Conservation (phyloP, 2,113 vertebrate species). For the Ctenomys sociabilis region DNA sequence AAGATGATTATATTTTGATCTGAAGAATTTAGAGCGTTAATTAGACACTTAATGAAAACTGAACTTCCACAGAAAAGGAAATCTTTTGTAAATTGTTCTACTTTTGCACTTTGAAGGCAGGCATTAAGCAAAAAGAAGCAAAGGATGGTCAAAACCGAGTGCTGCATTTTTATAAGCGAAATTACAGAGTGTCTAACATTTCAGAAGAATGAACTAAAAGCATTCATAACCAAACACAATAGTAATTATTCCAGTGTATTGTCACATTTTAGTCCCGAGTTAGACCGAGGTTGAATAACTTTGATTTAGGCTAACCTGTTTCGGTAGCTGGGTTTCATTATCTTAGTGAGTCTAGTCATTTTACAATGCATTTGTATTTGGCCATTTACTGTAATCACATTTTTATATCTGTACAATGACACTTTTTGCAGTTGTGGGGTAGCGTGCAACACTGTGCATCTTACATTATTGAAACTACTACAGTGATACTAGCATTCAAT, state of each 20-base stretch:
- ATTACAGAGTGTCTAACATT: constrained; percentile 77
- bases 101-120: constrained; percentile 87
- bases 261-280: constrained; percentile 73
- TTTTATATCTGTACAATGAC: constrained; percentile 90
- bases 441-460: constrained; percentile 87
- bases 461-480: constrained; percentile 86
- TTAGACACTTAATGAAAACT: constrained; percentile 81
- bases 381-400: constrained; percentile 87
- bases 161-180: constrained; percentile 88
- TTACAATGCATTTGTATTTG: constrained; percentile 87
- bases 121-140: constrained; percentile 78
- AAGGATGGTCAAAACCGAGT: constrained; percentile 81
- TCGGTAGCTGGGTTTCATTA: constrained; percentile 78
- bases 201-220: constrained; percentile 71
- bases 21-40: constrained; percentile 74
- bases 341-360: constrained; percentile 86
- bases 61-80: constrained; percentile 80
- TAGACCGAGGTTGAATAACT: constrained; percentile 68
- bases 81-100: constrained; percentile 82
- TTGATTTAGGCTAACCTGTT: constrained; percentile 72
- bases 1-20: constrained; percentile 81
- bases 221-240: constrained; percentile 77
- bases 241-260: constrained; percentile 51
- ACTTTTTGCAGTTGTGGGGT: constrained; percentile 88
- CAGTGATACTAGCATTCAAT: constrained; percentile 87